A percentile compares a stretch with the other conserved stretches of the same genome.
phyloP scores from a whole-genome alignment of 2,113 vertebrate species.

The Axis porcinus region DNA sequence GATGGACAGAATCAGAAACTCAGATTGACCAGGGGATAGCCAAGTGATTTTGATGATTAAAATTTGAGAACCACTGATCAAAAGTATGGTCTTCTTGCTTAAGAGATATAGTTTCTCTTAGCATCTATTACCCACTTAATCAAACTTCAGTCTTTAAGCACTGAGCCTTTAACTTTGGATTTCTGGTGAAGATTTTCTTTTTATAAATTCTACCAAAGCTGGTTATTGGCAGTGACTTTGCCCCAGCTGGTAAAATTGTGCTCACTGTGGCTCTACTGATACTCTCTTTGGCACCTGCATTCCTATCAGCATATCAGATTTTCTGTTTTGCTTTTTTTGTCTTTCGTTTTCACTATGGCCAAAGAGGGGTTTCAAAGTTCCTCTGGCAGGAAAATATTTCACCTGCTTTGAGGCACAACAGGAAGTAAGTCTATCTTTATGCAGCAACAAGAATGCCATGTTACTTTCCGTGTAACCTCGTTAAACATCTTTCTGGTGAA shows the following conservation, averaged over 20 bases:
- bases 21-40: neutral
- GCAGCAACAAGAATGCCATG: neutral
- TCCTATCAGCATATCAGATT: neutral
- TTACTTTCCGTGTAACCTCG: neutral
- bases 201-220: neutral
- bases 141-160: neutral
- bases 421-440: neutral
- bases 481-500: neutral
- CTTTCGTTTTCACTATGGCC: neutral
- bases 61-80: neutral
- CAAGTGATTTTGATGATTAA: neutral
- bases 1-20: neutral
- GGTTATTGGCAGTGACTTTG: neutral
- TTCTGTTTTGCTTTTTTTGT: neutral
- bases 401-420: neutral
- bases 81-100: neutral
- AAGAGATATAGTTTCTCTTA: neutral
- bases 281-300: neutral
- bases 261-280: too few species aligned
- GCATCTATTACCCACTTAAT: neutral
- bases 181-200: neutral
- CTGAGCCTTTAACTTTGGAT: neutral
- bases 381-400: neutral
- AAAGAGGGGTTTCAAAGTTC: neutral
- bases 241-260: too few species aligned